Conservation (phyloP, 2,888 invertebrate genomes). For the Acrobasis repandana region DNA sequence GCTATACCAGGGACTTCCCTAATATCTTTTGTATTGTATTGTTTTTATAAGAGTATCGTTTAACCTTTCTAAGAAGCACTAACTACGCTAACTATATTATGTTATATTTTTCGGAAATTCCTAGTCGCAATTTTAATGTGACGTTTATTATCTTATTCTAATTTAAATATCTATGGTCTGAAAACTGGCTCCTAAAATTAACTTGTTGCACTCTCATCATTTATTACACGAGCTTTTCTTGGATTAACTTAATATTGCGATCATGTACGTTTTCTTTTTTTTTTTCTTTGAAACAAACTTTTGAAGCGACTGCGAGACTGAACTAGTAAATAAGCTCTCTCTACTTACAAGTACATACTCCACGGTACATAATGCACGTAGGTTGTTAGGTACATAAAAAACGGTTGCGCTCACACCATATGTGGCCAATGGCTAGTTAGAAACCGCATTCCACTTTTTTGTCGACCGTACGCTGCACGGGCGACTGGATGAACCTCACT, state of each 20-base stretch:
- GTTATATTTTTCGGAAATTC: too few species aligned
- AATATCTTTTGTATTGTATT: too few species aligned
- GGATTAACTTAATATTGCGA: not conserved
- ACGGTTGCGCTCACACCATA: conserved; percentile 6
- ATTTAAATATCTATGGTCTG: too few species aligned
- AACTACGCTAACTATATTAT: too few species aligned
- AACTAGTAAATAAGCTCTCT: not conserved
- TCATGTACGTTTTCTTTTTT: not conserved
- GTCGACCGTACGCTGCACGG: not conserved
- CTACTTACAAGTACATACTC: not conserved
- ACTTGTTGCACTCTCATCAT: too few species aligned
- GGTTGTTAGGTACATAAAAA: not conserved
- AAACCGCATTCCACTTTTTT: conserved; percentile 14
- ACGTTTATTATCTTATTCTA: too few species aligned
- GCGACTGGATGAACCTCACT: not conserved
- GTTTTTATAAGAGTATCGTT: too few species aligned
- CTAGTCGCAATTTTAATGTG: too few species aligned
- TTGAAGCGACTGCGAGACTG: not conserved
- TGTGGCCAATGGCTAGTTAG: conserved; percentile 12
- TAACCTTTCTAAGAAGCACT: too few species aligned
- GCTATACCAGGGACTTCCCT: too few species aligned
- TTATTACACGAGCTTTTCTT: too few species aligned
- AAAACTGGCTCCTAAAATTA: too few species aligned
- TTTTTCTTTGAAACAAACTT: not conserved
- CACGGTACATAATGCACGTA: not conserved